These are phyloP conservation scores for Melanerpes aurifrons DNA, from an alignment of 2,113 vertebrate genomes.

Conservation along the genomic window DNA sequence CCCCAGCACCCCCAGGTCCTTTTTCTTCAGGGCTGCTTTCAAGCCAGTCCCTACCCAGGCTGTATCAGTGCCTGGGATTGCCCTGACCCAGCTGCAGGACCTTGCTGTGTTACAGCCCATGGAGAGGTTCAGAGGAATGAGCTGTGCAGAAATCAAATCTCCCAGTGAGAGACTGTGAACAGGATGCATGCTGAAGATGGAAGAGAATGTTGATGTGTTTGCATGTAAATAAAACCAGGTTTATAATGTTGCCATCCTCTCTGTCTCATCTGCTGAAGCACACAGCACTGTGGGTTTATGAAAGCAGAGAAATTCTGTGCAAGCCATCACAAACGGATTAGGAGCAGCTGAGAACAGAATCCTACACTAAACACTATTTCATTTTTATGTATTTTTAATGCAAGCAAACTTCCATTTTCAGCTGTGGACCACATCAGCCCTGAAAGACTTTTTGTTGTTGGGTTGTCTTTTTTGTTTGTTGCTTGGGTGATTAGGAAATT, in stretches of 20 bases:
- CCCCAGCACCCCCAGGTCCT: too few species aligned
- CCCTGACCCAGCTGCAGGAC: too few species aligned
- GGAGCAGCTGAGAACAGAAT: background rate
- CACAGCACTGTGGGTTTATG: background rate
- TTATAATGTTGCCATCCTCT: background rate
- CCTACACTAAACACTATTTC: background rate
- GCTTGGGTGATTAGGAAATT: slow-evolving; percentile 43
- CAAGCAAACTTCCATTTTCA: slow-evolving; percentile 18
- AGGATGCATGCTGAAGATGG: background rate
- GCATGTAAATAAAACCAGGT: background rate
- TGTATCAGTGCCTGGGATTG: too few species aligned
- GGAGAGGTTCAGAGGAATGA: background rate
- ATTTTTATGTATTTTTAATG: slow-evolving; percentile 16
- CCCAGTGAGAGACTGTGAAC: background rate
- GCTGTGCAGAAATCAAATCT: background rate
- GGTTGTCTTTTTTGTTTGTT: background rate
- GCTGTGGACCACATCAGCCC: background rate
- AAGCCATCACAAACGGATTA: slow-evolving; percentile 10
- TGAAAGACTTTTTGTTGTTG: background rate
- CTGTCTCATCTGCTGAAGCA: slow-evolving; percentile 13
- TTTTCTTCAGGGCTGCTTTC: too few species aligned
- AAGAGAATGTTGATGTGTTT: slow-evolving; percentile 16
- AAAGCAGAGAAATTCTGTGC: slow-evolving; percentile 12
- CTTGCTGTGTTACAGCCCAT: too few species aligned
- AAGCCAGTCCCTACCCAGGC: too few species aligned